Conservation (phyloP, 2,888 invertebrate species). For the Lysandra bellargus region DNA sequence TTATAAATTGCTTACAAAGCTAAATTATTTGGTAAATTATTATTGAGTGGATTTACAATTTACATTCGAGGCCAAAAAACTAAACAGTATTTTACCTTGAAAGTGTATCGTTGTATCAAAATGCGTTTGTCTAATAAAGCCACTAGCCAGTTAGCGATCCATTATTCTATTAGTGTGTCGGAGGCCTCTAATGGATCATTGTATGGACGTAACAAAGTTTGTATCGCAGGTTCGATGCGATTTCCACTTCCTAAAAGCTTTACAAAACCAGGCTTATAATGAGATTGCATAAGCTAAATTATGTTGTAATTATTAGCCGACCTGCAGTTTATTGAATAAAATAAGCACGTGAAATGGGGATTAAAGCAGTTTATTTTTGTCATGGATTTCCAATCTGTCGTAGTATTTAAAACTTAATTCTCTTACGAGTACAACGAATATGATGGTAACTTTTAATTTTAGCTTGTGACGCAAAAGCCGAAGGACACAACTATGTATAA, state of each 20-base stretch:
- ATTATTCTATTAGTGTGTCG: slow-evolving; percentile 54
- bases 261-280: not conserved
- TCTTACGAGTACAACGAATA: too few species aligned
- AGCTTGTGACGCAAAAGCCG: too few species aligned
- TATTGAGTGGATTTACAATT: too few species aligned
- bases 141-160: slow-evolving; percentile 50
- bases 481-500: too few species aligned
- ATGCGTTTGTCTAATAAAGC: slow-evolving; percentile 52
- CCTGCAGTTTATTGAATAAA: not conserved
- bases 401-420: too few species aligned
- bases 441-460: too few species aligned
- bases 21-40: too few species aligned
- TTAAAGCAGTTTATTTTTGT: not conserved
- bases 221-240: slow-evolving; percentile 31
- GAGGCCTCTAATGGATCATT: slow-evolving; percentile 51
- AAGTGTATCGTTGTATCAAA: slow-evolving; percentile 29
- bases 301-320: not conserved
- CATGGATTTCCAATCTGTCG: not conserved
- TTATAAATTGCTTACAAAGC: too few species aligned
- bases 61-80: too few species aligned
- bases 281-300: not conserved
- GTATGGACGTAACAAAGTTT: slow-evolving; percentile 40
- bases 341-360: not conserved
- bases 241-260: slow-evolving; percentile 24
- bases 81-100: not conserved